These are phyloP conservation scores for Cyclophora punctaria DNA, from an alignment of 2,888 invertebrate genomes.

Conservation along the genomic window DNA sequence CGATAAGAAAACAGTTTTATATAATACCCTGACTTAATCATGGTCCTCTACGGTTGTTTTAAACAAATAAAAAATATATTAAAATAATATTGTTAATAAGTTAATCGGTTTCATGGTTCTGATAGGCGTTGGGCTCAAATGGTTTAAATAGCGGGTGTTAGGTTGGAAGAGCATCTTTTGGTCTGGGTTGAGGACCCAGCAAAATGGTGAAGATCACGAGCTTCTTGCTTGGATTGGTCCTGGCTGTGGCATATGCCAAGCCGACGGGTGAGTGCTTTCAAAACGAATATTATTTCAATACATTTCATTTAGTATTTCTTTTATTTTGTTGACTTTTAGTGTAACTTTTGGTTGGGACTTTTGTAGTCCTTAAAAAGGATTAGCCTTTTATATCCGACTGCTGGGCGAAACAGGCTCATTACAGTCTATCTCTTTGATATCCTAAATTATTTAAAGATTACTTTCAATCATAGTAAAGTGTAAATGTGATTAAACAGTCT, in stretches of 20 bases:
- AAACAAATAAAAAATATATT: conserved; percentile 35
- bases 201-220: conserved; percentile 28
- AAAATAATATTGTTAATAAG: conserved; percentile 42
- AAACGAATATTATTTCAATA: too few relatives aligned
- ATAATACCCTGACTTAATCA: conserved; percentile 17
- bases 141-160: conserved; percentile 40
- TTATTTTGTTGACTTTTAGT: too few relatives aligned
- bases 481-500: too few relatives aligned
- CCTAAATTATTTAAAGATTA: too few relatives aligned
- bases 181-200: conserved; percentile 25
- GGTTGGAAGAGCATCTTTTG: conserved; percentile 38
- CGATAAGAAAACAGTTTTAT: too few relatives aligned
- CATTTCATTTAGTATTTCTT: too few relatives aligned
- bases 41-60: conserved; percentile 34
- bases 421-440: too few relatives aligned
- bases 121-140: conserved; percentile 37
- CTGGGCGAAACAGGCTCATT: too few relatives aligned
- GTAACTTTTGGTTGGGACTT: too few relatives aligned
- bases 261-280: conserved; percentile 9
- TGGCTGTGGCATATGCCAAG: conserved; percentile 17
- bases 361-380: too few relatives aligned
- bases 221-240: conserved; percentile 26
- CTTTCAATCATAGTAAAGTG: too few relatives aligned
- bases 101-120: conserved; percentile 47
- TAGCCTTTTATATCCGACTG: too few relatives aligned